These are phyloP conservation scores for Peromyscus polionotus DNA, from an alignment of 2,113 vertebrate genomes.

Conservation along the genomic window DNA sequence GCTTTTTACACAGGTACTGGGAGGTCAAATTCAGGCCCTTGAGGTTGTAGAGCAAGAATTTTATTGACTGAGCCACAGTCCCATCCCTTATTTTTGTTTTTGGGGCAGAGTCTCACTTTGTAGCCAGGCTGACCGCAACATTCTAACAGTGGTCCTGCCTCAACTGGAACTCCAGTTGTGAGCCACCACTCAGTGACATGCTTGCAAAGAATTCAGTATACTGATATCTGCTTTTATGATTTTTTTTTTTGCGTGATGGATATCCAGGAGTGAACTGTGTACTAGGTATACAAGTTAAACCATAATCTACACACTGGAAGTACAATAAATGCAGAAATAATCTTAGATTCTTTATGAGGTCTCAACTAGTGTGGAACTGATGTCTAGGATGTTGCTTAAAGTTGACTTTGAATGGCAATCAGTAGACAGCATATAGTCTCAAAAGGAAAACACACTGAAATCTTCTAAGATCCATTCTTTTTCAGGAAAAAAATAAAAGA, in stretches of 20 bases:
- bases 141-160: neutral
- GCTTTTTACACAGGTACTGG: neutral
- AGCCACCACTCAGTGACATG: neutral
- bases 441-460: slow-evolving; percentile 59
- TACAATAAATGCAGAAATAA: slow-evolving; percentile 50
- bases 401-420: slow-evolving; percentile 67
- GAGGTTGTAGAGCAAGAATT: neutral
- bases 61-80: neutral
- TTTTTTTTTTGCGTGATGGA: neutral
- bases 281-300: slow-evolving; percentile 54
- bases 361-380: neutral
- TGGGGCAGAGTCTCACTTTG: neutral
- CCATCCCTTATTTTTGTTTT: neutral
- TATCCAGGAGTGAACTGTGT: slow-evolving; percentile 44
- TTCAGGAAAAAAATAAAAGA: neutral
- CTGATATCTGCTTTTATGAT: neutral
- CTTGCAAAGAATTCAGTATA: neutral
- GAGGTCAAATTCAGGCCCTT: neutral
- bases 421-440: slow-evolving; percentile 55
- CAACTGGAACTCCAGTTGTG: no score
- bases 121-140: neutral
- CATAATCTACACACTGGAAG: slow-evolving; percentile 65
- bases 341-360: slow-evolving; percentile 69
- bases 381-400: slow-evolving; percentile 68
- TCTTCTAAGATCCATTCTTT: slow-evolving; percentile 68